These are phyloP conservation scores for Pristionchus exspectatus DNA, from an alignment of 2,888 invertebrate genomes.

Conservation along the genomic window DNA sequence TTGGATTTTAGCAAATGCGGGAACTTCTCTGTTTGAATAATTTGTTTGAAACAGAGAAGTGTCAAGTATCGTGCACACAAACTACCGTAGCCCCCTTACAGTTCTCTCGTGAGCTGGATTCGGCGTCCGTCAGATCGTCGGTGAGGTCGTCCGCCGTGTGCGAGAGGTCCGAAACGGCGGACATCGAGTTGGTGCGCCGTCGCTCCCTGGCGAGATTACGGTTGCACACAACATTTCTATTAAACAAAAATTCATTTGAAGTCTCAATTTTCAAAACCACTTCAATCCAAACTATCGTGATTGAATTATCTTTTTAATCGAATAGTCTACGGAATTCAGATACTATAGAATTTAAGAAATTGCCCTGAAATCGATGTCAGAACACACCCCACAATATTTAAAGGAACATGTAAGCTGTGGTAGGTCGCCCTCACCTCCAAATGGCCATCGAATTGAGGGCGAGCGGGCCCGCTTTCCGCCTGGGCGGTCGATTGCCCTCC, in stretches of 20 bases:
- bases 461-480: constrained; percentile 55
- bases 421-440: constrained; percentile 51
- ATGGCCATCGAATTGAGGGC: constrained; percentile 41
- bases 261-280: too few species aligned
- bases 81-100: neutral
- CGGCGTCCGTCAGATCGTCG: constrained; percentile 47
- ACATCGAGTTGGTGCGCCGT: constrained; percentile 56
- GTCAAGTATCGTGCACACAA: too few species aligned
- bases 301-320: too few species aligned
- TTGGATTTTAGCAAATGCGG: too few species aligned
- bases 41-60: too few species aligned
- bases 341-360: too few species aligned
- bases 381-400: too few species aligned
- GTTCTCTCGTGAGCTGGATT: neutral
- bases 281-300: too few species aligned
- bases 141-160: constrained; percentile 56
- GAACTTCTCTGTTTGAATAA: too few species aligned
- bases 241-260: neutral
- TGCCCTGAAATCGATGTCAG: too few species aligned
- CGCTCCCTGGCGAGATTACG: constrained; percentile 55
- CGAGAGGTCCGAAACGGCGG: constrained; percentile 59
- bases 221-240: neutral
- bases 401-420: too few species aligned
- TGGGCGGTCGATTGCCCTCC: constrained; percentile 48
- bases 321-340: too few species aligned